Evolutionary conservation across 2,113 vertebrate genomes (phyloP).

Genomic region (Gymnarchus niloticus): DNA sequence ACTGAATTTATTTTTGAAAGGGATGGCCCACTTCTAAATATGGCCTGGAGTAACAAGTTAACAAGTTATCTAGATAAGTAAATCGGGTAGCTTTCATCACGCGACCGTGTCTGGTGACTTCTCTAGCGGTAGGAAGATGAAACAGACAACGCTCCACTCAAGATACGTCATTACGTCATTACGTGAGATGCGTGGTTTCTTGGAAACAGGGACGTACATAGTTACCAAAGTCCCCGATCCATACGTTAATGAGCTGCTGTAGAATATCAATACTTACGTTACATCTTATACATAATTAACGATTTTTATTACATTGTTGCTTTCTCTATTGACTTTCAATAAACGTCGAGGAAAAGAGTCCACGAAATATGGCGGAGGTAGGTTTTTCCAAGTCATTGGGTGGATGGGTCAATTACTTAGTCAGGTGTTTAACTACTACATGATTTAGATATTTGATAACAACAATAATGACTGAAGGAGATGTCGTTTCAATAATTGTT

Average conservation of each 20-base stretch:
- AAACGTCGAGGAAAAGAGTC: background rate
- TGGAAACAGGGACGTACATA: conserved; percentile 35
- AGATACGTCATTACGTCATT: conserved; percentile 21
- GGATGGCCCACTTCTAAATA: background rate
- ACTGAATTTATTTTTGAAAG: background rate
- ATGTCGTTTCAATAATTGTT: background rate
- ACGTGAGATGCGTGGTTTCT: conserved; percentile 25
- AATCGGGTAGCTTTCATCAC: background rate
- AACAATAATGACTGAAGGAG: background rate
- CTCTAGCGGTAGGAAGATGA: background rate
- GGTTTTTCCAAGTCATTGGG: background rate
- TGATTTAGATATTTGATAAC: background rate
- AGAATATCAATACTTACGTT: background rate
- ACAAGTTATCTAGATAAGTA: background rate
- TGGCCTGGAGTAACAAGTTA: background rate
- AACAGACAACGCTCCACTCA: background rate
- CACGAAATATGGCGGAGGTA: conserved; percentile 24
- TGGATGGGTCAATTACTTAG: background rate
- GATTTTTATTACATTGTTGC: background rate
- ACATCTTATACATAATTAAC: background rate
- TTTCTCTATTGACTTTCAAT: background rate
- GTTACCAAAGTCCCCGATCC: conserved; percentile 26
- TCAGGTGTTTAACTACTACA: background rate
- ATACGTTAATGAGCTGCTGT: background rate
- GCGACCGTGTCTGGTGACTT: background rate